These are phyloP conservation scores for Erethizon dorsatum DNA, from an alignment of 2,797 vertebrate genomes.

Conservation along the genomic window DNA sequence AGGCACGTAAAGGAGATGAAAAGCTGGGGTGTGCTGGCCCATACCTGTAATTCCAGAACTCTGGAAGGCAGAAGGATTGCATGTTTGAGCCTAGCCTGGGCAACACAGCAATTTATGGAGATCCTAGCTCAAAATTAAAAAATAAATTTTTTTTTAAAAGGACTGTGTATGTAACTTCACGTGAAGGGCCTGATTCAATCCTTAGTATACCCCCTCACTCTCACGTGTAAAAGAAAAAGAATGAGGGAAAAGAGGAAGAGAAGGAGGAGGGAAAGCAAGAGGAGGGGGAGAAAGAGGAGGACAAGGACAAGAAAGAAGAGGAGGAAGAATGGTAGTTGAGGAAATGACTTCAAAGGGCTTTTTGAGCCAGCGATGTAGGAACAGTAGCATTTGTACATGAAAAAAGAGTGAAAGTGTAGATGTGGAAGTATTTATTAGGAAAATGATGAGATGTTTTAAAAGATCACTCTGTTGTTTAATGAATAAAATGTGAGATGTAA, in stretches of 20 bases:
- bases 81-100: neutral
- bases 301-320: neutral
- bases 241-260: no score
- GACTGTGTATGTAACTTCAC: neutral
- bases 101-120: neutral
- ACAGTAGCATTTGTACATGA: neutral
- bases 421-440: neutral
- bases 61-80: neutral
- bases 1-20: neutral
- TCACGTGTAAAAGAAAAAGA: neutral
- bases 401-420: no score
- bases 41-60: neutral
- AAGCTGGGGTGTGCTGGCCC: neutral
- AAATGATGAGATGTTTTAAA: neutral
- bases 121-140: neutral
- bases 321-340: neutral
- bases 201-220: neutral
- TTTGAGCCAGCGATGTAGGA: neutral
- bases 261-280: no score
- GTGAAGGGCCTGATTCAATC: neutral
- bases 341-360: neutral
- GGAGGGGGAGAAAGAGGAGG: no score
- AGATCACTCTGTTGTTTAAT: neutral
- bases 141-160: neutral
- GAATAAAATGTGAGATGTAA: neutral